Evolutionary conservation across 2,797 vertebrate species (phyloP), one percentile per base, ranked within the genome.

Genomic region (Notolabrus celidotus): DNA sequence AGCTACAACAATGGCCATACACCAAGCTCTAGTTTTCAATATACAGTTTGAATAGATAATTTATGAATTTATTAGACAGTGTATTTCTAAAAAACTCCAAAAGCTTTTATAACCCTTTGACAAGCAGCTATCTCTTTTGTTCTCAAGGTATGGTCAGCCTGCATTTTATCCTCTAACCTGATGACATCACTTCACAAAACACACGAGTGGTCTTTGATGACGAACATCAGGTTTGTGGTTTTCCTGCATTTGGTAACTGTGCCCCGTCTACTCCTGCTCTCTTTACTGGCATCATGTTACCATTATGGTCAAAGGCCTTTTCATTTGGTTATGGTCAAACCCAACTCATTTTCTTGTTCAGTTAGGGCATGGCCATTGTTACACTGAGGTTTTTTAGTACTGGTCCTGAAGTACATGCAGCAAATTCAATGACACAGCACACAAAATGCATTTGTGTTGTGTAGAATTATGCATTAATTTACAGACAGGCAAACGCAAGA

Each of bases 181-280:
- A 34, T 31, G 38, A 75, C 77, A 84, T 84, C 3, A 60, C 23
- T 89, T 87, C n/a, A n/a, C n/a, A n/a, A n/a, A n/a, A n/a, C n/a
- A n/a, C n/a, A n/a, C n/a, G n/a, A n/a, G n/a, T 36, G 29, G 16
- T 10, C 31, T 17, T 8, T 12, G 15, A 45, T 49, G 10, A 29
- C 31, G 70, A 65, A 69, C 22, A 52, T 29, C 0, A 10, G 5
- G 29, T 19, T 17, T 15, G 17, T 49, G 34, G 45, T 63, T 77
- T 69, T 25, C 22, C 31, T 50, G 41, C 14, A 29, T 53, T 12
- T 39, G 8, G 9, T 61, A 68, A 69, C 64, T 52, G 45, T 57
- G 60, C 42, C 19, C 12, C 51, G 25, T 64, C 67, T 33, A 27
- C 2, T 34, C n/a, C 41, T 47, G n/a, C n/a, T n/a, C n/a, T n/a